phyloP scores from a whole-genome alignment of 2,888 invertebrate species.

The Candidula unifasciata region DNA sequence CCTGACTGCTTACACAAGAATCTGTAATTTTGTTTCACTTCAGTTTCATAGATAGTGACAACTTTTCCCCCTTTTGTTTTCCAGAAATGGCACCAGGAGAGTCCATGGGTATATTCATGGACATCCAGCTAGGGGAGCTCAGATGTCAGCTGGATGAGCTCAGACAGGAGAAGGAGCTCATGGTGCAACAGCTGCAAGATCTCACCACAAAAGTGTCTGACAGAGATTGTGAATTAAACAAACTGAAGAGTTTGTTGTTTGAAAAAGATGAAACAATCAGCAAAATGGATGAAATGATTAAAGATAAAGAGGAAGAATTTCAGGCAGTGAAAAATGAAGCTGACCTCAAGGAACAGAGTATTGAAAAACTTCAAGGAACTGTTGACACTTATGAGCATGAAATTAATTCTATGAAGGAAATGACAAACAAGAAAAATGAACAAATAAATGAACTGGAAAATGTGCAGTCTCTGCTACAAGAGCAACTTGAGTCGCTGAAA shows the following conservation, averaged over 20 bases:
- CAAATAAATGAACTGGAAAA: slow-evolving; percentile 5
- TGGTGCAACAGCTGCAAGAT: slow-evolving; percentile 53
- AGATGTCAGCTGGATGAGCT: slow-evolving; percentile 52
- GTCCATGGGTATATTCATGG: slow-evolving; percentile 45
- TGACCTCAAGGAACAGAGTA: background rate
- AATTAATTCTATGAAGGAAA: background rate
- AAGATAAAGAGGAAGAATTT: slow-evolving; percentile 12
- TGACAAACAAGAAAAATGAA: background rate
- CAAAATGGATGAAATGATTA: slow-evolving; percentile 10
- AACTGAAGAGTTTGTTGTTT: background rate
- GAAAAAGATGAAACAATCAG: slow-evolving; percentile 21
- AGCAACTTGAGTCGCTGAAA: background rate
- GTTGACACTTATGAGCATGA: background rate
- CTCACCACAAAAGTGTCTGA: background rate
- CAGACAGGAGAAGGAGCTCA: slow-evolving; percentile 55
- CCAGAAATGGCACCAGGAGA: slow-evolving; percentile 42
- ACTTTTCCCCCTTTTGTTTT: background rate
- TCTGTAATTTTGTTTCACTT: background rate
- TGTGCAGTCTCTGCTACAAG: background rate
- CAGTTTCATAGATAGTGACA: too few species aligned
- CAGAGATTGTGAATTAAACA: slow-evolving; percentile 1
- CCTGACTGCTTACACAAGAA: background rate
- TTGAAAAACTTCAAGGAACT: slow-evolving; percentile 1
- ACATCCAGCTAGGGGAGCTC: slow-evolving; percentile 58
- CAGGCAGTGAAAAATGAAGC: background rate